These are phyloP conservation scores for Florisuga fusca DNA, from an alignment of 2,797 vertebrate species.

Conservation along the genomic window DNA sequence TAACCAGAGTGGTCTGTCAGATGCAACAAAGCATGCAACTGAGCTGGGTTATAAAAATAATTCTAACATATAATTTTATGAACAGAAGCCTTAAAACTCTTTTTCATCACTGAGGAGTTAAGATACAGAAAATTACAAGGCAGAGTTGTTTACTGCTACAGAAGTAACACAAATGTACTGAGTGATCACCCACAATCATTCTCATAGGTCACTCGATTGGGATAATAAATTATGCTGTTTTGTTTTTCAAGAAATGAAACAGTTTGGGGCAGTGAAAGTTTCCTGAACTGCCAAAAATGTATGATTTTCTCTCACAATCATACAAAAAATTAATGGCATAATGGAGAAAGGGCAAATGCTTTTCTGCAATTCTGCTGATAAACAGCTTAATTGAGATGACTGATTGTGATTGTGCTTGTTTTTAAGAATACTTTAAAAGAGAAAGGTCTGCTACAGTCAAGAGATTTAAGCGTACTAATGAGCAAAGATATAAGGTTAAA, in stretches of 20 bases:
- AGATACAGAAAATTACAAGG: neutral
- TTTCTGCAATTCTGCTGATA: neutral
- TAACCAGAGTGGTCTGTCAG: neutral
- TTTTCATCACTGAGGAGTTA: neutral
- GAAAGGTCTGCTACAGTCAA: neutral
- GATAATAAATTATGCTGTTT: neutral
- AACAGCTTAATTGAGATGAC: neutral
- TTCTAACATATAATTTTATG: neutral
- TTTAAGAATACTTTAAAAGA: neutral
- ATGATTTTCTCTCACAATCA: neutral
- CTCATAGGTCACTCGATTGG: neutral
- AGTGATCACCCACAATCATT: neutral
- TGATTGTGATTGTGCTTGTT: neutral
- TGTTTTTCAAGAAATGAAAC: neutral
- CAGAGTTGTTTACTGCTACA: neutral
- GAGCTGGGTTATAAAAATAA: neutral
- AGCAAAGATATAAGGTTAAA: neutral
- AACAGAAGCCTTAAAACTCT: neutral
- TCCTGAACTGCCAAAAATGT: neutral
- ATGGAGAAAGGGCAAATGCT: neutral
- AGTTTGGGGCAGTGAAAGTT: neutral
- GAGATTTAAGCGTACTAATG: neutral
- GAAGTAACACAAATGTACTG: neutral
- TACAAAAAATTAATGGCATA: neutral
- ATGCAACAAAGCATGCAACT: slow-evolving; percentile 18